phyloP scores from a whole-genome alignment of 2,797 vertebrate genomes.

The Halcyon smyrnensis region DNA sequence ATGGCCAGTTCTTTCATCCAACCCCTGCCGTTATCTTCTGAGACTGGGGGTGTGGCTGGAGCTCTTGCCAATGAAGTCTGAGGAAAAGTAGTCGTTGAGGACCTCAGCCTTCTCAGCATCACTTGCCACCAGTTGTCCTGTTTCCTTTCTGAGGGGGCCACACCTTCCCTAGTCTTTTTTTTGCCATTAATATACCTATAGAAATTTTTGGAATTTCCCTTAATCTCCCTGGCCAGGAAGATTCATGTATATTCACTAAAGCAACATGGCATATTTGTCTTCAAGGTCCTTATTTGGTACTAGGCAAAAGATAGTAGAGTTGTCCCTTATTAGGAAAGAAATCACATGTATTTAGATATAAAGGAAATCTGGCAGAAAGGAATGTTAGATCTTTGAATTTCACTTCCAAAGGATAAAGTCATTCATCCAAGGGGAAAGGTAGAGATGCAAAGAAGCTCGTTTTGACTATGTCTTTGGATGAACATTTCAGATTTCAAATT shows the following conservation, averaged over 20 bases:
- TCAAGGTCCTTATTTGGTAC: background rate
- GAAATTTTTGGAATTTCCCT: no score
- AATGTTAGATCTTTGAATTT: background rate
- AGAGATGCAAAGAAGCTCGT: background rate
- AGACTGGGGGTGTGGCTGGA: no score
- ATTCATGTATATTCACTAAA: background rate
- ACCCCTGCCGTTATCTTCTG: no score
- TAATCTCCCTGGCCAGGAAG: no score
- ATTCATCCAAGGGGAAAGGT: background rate
- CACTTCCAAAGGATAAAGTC: background rate
- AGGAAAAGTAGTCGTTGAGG: no score
- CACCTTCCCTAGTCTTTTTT: no score
- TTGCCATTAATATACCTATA: no score
- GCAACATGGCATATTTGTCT: background rate
- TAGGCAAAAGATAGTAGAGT: background rate
- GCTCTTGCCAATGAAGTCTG: no score
- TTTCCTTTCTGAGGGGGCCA: no score
- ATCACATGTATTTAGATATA: background rate
- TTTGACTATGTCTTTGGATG: background rate
- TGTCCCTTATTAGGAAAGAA: background rate
- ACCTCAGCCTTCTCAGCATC: no score
- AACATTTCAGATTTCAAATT: conserved; percentile 22
- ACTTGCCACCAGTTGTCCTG: no score
- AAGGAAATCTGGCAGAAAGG: background rate
- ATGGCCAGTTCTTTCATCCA: no score